These are phyloP conservation scores for Alexandromys fortis DNA, from an alignment of 2,113 vertebrate genomes.

Conservation along the genomic window DNA sequence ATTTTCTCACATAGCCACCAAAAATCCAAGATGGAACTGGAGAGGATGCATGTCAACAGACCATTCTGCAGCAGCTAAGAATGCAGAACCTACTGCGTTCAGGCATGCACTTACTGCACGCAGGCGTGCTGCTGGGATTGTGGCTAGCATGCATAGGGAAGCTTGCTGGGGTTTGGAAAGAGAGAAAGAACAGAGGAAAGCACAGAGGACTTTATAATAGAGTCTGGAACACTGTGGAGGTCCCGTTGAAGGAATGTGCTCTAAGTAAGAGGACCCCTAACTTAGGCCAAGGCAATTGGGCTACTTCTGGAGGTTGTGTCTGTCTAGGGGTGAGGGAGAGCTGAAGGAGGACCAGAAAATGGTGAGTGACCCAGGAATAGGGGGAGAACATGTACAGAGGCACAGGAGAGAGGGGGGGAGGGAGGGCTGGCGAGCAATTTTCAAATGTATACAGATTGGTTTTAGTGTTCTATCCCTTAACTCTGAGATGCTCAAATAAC, in stretches of 20 bases:
- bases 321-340: neutral
- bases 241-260: rapidly evolving
- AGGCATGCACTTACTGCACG: too few species aligned
- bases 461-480: neutral
- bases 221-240: neutral
- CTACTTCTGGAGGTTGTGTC: neutral
- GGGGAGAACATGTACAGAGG: neutral
- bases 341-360: neutral
- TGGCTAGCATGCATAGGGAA: neutral
- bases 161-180: neutral
- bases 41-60: neutral
- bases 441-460: neutral
- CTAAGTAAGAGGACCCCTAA: neutral
- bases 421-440: too few species aligned
- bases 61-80: neutral
- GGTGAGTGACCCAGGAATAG: neutral
- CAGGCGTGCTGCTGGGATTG: too few species aligned
- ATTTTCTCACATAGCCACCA: neutral
- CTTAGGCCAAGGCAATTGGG: neutral
- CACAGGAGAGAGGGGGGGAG: neutral
- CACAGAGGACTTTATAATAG: neutral
- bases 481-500: neutral
- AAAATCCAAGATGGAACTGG: neutral
- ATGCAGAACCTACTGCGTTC: too few species aligned
- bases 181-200: neutral